Evolutionary conservation across 1,140 invertebrate species (phyloP).

Genomic region (Xylocopa sonorina): DNA sequence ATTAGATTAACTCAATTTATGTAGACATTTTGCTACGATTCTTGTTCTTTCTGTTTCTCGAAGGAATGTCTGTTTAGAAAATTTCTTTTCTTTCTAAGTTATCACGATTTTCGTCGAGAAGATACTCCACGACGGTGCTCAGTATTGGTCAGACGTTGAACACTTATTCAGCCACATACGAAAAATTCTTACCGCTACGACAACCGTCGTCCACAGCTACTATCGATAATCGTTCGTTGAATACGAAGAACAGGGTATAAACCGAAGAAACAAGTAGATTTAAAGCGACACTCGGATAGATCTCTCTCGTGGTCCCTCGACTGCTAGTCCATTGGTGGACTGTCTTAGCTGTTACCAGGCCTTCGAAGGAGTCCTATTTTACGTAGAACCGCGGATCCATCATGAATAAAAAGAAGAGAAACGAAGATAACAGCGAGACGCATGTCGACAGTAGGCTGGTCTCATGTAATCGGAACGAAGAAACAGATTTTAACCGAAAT

Average conservation of each 20-base stretch:
- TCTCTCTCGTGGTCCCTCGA: not conserved
- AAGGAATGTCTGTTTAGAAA: not conserved
- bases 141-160: not conserved
- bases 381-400: conserved; percentile 4
- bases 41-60: not conserved
- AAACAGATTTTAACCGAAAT: not conserved
- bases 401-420: not conserved
- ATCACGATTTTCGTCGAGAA: not conserved
- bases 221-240: not conserved
- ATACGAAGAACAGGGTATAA: conserved; percentile 41
- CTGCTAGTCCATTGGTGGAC: not conserved
- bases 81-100: not conserved
- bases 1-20: not conserved
- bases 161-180: not conserved
- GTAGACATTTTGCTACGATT: not conserved
- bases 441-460: not conserved
- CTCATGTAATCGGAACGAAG: not conserved
- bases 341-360: conserved; percentile 21
- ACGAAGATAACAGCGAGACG: not conserved
- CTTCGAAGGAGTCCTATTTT: conserved; percentile 24
- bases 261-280: conserved; percentile 29
- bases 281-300: not conserved
- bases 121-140: no score
- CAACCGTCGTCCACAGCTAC: no score
- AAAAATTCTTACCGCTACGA: conserved; percentile 15